Evolutionary conservation across 2,888 invertebrate species (phyloP).

Genomic region (Coremacera marginata): DNA sequence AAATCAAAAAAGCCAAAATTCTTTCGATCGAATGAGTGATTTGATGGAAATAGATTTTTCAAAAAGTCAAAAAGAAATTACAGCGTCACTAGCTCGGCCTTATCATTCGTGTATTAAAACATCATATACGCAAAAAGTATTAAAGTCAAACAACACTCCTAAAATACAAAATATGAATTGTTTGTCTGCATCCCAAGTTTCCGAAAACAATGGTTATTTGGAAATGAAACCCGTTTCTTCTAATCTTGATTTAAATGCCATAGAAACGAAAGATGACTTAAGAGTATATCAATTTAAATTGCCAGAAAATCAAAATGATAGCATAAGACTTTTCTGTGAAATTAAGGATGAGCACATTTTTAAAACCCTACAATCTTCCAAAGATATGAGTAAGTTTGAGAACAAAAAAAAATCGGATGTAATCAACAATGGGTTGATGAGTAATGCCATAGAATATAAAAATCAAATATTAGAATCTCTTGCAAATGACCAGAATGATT

Average conservation of each 20-base stretch:
- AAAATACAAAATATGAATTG: neutral
- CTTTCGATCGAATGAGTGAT: constrained; percentile 79
- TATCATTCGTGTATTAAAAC: constrained; percentile 19
- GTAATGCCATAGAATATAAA: no score
- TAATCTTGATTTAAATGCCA: constrained; percentile 41
- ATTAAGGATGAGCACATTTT: no score
- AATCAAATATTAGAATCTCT: no score
- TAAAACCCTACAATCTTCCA: no score
- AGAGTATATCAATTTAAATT: no score
- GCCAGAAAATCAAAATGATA: no score
- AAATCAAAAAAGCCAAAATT: constrained; percentile 70
- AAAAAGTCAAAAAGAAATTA: constrained; percentile 57
- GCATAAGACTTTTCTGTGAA: no score
- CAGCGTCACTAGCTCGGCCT: neutral
- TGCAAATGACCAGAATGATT: no score
- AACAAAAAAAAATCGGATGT: no score
- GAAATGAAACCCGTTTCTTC: constrained; percentile 73
- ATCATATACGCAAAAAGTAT: neutral
- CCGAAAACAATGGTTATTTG: constrained; percentile 71
- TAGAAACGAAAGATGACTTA: neutral
- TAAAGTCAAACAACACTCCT: neutral
- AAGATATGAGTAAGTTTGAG: no score
- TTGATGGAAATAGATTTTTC: constrained; percentile 87
- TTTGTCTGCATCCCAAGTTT: neutral
- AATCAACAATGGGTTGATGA: no score